Base-by-base conservation (phyloP, 2,113 vertebrate genomes). In the Perca schrenkii region DNA sequence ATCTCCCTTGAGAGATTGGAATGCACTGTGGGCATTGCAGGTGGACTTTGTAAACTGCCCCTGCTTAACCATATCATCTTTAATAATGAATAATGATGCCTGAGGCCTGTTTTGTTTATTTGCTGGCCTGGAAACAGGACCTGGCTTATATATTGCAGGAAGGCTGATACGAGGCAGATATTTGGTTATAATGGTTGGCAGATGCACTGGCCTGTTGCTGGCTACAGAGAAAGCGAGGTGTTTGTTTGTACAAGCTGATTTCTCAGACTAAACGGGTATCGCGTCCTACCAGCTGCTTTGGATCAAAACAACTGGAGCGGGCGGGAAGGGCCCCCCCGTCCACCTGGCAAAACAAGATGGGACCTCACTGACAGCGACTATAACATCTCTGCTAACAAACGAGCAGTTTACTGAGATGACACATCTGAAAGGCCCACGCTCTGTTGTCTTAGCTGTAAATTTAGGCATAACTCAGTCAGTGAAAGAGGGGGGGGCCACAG, bases 331-430 rank as follows among this genome's bases (percentile, higher is more conserved):
- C 80, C 85, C 70, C 70, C 69, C 69, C 3, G 47, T 90, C 82
- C 97, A 99, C 97, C 98, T 98, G 97, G 95, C 95, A 97, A 98
- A 98, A 98, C 96, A 97, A 95, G 94, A 96, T 94, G 94, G 74
- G 86, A 93, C 80, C 83, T 61, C 77, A 14, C 80, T 94, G 95
- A 97, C 95, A 93, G 94, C 28, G 82, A 91, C 56, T 82, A 83
- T 89, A 92, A 95, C 96, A 95, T 94, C 85, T 91, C 80, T 8
- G 80, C 86, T 95, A 94, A 93, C 94, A 94, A 92, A 94, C 56
- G 88, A 93, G 84, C 94, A 87, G 94, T 94, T 92, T 92, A 93
- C 91, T 91, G 87, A 95, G 94, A 93, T 72, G 93, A 93, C 83
- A 87, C 89, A 93, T 92, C 89, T 94, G 93, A 94, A 74, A 62